Conservation (phyloP, 2,113 vertebrate species). For the Periophthalmodon schlosseri region DNA sequence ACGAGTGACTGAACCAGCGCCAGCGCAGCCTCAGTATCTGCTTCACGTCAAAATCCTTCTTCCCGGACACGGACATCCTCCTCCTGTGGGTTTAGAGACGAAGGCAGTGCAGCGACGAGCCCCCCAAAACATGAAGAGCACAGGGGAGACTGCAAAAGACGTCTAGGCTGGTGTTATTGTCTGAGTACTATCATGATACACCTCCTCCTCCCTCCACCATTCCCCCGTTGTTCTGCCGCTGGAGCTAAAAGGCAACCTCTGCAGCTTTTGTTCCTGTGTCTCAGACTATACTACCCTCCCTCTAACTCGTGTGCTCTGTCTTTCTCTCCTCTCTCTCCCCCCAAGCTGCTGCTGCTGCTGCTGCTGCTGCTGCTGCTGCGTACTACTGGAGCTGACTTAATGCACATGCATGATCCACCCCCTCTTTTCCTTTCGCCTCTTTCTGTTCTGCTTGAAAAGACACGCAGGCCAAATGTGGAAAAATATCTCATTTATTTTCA, state of each 20-base stretch:
- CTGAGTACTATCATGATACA: constrained; percentile 63
- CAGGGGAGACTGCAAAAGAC: constrained; percentile 51
- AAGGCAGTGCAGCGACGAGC: constrained; percentile 58
- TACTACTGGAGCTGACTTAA: constrained; percentile 75
- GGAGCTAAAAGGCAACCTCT: constrained; percentile 67
- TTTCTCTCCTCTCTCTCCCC: constrained; percentile 55
- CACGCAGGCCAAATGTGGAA: constrained; percentile 58
- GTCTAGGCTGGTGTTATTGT: constrained; percentile 63
- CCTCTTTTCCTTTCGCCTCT: constrained; percentile 51
- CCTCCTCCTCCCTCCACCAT: constrained; percentile 55
- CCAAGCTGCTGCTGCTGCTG: constrained; percentile 58
- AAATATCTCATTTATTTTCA: constrained; percentile 44
- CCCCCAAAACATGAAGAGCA: constrained; percentile 73
- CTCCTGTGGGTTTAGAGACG: constrained; percentile 63
- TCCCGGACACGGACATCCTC: constrained; percentile 91
- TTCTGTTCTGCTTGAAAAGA: constrained; percentile 44
- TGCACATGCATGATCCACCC: constrained; percentile 80
- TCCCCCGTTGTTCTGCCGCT: constrained; percentile 69
- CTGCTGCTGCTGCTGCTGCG: constrained; percentile 65
- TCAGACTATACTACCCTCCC: constrained; percentile 65
- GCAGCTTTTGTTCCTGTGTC: constrained; percentile 75
- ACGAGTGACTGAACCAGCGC: constrained; percentile 96
- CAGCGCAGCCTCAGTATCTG: constrained; percentile 96
- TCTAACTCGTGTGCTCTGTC: constrained; percentile 68
- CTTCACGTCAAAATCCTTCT: constrained; percentile 98